Evolutionary conservation across 2,113 vertebrate species (phyloP).

Genomic region (Tympanuchus pallidicinctus): DNA sequence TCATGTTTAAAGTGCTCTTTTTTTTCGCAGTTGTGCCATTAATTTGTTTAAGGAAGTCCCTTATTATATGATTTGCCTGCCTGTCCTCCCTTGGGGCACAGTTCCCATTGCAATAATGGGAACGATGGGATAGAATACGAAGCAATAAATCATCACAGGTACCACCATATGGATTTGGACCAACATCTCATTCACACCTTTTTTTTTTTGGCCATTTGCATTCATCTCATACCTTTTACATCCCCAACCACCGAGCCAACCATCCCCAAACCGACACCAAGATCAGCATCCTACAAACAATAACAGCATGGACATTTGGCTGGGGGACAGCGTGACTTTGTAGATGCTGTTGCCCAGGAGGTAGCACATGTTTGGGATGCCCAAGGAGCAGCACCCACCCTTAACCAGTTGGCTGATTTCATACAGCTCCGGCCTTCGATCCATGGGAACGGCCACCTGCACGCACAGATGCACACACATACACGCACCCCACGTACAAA

Average conservation of each 20-base stretch:
- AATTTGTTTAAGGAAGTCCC: not conserved
- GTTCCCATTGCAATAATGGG: not conserved
- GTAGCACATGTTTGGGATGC: accelerated
- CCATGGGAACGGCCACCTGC: not conserved
- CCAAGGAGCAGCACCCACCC: accelerated
- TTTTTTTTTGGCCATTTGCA: not conserved
- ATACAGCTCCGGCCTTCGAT: not conserved
- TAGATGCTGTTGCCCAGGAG: accelerated
- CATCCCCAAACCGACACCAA: accelerated
- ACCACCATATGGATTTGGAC: accelerated
- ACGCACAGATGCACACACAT: accelerated
- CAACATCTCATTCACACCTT: not conserved
- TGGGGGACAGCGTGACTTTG: accelerated
- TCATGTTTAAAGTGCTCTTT: not conserved
- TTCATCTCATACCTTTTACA: not conserved
- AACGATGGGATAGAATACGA: not conserved
- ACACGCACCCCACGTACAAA: slow-evolving; percentile 31
- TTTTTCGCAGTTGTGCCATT: not conserved
- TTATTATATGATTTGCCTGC: not conserved
- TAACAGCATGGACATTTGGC: accelerated
- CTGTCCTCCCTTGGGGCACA: not conserved
- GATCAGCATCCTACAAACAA: not conserved
- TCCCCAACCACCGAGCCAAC: not conserved
- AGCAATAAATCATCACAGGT: not conserved
- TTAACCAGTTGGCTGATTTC: accelerated